phyloP scores from a whole-genome alignment of 2,888 invertebrate genomes.

The Epirrita christyi region DNA sequence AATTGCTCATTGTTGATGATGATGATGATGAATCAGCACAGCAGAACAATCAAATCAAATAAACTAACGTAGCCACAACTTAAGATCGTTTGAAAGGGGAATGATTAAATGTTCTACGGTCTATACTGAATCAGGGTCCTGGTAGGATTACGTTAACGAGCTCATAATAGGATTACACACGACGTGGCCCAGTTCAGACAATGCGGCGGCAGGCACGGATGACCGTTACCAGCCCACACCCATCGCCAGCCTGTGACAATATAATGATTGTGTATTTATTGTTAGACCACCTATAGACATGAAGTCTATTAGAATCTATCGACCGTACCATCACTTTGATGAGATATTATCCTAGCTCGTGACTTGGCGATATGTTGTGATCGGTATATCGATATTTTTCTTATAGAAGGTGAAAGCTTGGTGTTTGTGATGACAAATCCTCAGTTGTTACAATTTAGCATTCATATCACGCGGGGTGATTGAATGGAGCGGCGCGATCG shows the following conservation, averaged over 20 bases:
- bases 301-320: constrained; percentile 55
- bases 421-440: constrained; percentile 61
- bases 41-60: constrained; percentile 1
- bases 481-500: constrained; percentile 71
- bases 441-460: constrained; percentile 58
- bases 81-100: constrained; percentile 35
- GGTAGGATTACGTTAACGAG: constrained; percentile 78
- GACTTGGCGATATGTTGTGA: constrained; percentile 39
- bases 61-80: constrained; percentile 9
- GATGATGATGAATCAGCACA: constrained; percentile 43
- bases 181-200: constrained; percentile 71
- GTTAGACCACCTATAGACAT: constrained; percentile 54
- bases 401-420: constrained; percentile 68
- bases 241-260: constrained; percentile 69
- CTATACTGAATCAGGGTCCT: constrained; percentile 59
- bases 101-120: constrained; percentile 44
- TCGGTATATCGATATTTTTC: constrained; percentile 46
- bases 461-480: constrained; percentile 75
- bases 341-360: constrained; percentile 51
- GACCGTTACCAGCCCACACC: constrained; percentile 62
- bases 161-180: constrained; percentile 80
- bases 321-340: constrained; percentile 57
- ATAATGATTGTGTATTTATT: constrained; percentile 76
- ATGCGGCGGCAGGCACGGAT: constrained; percentile 54
- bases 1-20: constrained; percentile 41